A percentile compares a stretch with the other conserved stretches of the same genome.
Conservation (phyloP, 2,888 invertebrate genomes). For the Brachypalpus laphriformis region DNA sequence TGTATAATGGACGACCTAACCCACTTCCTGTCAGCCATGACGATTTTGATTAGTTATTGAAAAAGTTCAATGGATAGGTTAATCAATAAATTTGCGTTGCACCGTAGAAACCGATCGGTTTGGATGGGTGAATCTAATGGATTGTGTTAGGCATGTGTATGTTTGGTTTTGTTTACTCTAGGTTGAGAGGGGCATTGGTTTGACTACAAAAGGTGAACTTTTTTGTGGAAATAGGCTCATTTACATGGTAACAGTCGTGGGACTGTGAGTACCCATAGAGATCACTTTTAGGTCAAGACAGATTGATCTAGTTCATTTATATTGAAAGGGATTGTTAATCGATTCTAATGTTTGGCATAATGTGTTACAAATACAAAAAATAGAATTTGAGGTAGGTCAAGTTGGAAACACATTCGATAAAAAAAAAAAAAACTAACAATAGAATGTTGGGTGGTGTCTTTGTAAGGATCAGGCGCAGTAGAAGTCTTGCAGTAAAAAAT, state of each 20-base stretch:
- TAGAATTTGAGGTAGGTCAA: not conserved
- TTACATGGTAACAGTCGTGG: not conserved
- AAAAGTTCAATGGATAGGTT: constrained; percentile 33
- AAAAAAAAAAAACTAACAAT: not conserved
- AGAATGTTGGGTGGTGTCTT: too few relatives aligned
- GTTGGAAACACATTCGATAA: not conserved
- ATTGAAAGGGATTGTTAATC: not conserved
- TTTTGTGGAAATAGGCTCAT: not conserved
- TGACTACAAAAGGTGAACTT: not conserved
- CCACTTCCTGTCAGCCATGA: constrained; percentile 69
- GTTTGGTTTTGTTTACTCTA: not conserved
- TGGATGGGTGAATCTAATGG: not conserved
- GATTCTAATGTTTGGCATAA: not conserved
- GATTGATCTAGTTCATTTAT: not conserved
- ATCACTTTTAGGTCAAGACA: not conserved
- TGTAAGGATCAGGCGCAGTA: too few relatives aligned
- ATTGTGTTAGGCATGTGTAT: not conserved
- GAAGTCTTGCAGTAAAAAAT: too few relatives aligned
- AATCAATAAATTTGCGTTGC: constrained; percentile 14
- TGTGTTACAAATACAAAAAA: not conserved
- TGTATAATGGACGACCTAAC: constrained; percentile 51
- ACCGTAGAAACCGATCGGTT: not conserved
- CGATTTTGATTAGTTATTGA: constrained; percentile 70
- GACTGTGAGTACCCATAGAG: too few relatives aligned
- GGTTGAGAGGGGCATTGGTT: not conserved